Percentiles rank a stretch among this genome's conserved stretches.
Conservation (phyloP, 2,888 invertebrate species). For the Mimas tiliae region DNA sequence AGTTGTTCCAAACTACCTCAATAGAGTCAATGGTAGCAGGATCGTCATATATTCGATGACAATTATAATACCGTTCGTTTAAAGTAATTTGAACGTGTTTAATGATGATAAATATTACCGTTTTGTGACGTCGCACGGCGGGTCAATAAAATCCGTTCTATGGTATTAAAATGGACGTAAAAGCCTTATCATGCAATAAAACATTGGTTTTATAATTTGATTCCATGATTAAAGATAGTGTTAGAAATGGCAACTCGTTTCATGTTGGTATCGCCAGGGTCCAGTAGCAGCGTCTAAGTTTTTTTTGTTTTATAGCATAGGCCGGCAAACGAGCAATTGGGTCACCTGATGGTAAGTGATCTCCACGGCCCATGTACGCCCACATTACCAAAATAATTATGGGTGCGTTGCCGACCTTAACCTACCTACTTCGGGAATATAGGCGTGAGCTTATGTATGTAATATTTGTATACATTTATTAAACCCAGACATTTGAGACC, state of each 20-base stretch:
- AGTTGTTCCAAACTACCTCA: neutral
- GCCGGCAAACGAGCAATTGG: too few relatives aligned
- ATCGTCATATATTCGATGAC: constrained; percentile 10
- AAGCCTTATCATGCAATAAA: constrained; percentile 5
- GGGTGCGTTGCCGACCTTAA: too few relatives aligned
- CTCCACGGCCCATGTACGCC: too few relatives aligned
- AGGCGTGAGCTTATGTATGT: neutral
- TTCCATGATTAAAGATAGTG: neutral
- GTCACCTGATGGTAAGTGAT: too few relatives aligned
- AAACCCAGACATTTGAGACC: neutral
- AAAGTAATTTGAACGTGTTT: constrained; percentile 17
- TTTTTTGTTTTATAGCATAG: too few relatives aligned
- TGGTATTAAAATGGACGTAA: constrained; percentile 13
- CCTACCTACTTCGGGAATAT: neutral
- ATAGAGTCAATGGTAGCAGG: constrained; percentile 17
- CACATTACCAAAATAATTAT: too few relatives aligned
- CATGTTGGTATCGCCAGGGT: too few relatives aligned
- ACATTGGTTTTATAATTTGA: neutral
- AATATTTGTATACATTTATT: neutral
- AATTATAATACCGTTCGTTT: constrained; percentile 24
- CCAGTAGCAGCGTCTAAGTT: too few relatives aligned
- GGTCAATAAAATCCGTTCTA: constrained; percentile 16
- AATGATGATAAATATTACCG: constrained; percentile 24
- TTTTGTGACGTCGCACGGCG: constrained; percentile 9
- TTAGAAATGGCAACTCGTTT: neutral